Evolutionary conservation across 2,797 vertebrate genomes (phyloP).

Genomic region (Huso huso): DNA sequence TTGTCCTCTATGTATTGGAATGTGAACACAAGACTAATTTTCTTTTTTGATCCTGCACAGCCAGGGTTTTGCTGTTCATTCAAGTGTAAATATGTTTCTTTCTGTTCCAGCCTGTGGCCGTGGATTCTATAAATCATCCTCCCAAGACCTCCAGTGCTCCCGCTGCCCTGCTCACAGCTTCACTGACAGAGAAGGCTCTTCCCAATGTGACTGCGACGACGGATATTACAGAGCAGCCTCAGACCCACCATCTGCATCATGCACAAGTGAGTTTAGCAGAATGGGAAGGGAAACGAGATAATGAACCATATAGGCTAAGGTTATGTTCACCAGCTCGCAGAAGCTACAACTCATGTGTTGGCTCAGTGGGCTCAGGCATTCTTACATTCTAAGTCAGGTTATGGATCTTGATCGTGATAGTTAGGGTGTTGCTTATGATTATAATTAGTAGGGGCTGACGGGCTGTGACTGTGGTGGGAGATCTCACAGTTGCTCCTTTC

Average conservation of each 20-base stretch:
- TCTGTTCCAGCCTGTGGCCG: constrained; percentile 77
- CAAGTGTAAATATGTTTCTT: constrained; percentile 32
- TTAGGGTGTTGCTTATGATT: constrained; percentile 23
- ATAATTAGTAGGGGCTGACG: constrained; percentile 33
- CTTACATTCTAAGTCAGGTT: no score
- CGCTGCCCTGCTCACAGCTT: constrained; percentile 92
- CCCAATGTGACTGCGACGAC: constrained; percentile 91
- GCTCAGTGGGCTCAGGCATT: no score
- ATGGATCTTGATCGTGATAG: constrained; percentile 21
- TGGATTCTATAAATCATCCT: constrained; percentile 96
- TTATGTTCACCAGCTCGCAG: no score
- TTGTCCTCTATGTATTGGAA: constrained; percentile 19
- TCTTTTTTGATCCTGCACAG: constrained; percentile 41
- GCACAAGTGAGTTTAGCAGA: constrained; percentile 75
- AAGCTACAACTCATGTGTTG: no score
- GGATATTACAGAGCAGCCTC: constrained; percentile 87
- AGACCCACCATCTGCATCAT: constrained; percentile 87
- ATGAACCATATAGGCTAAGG: no score
- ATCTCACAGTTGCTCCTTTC: constrained; percentile 29
- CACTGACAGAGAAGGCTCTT: constrained; percentile 89
- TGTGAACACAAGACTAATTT: constrained; percentile 17
- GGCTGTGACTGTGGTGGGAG: constrained; percentile 48
- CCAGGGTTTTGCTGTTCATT: constrained; percentile 28
- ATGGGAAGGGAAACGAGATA: neutral
- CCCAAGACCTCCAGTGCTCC: constrained; percentile 94